Evolutionary conservation across 2,888 invertebrate species (phyloP).

Genomic region (Rhagophthalmus giganteus): DNA sequence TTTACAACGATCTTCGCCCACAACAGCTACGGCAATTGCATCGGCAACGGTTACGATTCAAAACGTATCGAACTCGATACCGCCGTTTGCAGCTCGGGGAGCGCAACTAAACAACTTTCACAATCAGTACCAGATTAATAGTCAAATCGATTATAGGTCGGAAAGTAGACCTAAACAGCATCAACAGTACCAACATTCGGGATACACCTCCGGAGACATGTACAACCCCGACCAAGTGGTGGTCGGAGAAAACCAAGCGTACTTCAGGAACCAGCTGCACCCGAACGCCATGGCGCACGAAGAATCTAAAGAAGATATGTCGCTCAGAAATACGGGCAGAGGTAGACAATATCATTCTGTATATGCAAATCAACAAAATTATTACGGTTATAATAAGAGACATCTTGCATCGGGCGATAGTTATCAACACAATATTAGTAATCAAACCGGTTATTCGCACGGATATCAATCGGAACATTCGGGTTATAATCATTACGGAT

Average conservation of each 20-base stretch:
- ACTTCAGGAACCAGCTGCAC: constrained; percentile 46
- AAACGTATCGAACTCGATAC: constrained; percentile 63
- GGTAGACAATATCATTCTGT: constrained; percentile 55
- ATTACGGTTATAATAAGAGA: constrained; percentile 59
- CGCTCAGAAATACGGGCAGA: constrained; percentile 42
- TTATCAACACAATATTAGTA: constrained; percentile 42
- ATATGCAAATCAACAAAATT: constrained; percentile 58
- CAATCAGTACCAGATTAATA: constrained; percentile 52
- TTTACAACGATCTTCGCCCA: constrained; percentile 68
- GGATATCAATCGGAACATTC: constrained; percentile 48
- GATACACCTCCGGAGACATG: constrained; percentile 47
- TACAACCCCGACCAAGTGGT: constrained; percentile 54
- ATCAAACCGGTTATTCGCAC: constrained; percentile 47
- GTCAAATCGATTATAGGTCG: constrained; percentile 48
- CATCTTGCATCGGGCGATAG: constrained; percentile 51
- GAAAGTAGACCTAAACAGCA: constrained; percentile 44
- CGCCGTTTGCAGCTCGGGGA: constrained; percentile 62
- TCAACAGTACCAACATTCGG: constrained; percentile 47
- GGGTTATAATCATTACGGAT: constrained; percentile 51
- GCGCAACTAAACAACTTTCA: constrained; percentile 52
- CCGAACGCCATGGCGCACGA: constrained; percentile 36
- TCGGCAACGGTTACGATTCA: constrained; percentile 60
- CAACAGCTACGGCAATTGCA: constrained; percentile 65
- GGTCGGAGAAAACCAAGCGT: constrained; percentile 47
- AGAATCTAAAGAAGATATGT: constrained; percentile 36